These are phyloP conservation scores for Zosterops japonicus DNA, from an alignment of 2,113 vertebrate genomes.

Conservation along the genomic window DNA sequence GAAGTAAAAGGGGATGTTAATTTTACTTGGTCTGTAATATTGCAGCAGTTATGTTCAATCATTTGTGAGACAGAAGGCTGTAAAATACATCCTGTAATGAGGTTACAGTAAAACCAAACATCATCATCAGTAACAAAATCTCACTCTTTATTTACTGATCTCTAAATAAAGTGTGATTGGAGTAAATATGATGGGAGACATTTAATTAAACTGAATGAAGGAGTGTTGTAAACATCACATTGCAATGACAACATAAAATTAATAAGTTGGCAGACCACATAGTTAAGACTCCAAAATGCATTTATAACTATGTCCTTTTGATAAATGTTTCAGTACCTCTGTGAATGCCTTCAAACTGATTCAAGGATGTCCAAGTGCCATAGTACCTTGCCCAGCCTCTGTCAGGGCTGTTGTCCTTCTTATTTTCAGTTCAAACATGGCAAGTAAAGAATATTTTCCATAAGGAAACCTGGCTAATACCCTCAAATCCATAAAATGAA, in stretches of 20 bases:
- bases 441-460: background rate
- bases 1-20: slow-evolving; percentile 53
- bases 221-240: slow-evolving; percentile 27
- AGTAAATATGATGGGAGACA: slow-evolving; percentile 63
- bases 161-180: slow-evolving; percentile 74
- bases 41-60: slow-evolving; percentile 40
- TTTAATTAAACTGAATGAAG: slow-evolving; percentile 74
- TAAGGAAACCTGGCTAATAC: background rate
- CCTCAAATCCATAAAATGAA: background rate
- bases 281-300: background rate
- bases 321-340: slow-evolving; percentile 18
- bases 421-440: background rate
- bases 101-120: slow-evolving; percentile 19
- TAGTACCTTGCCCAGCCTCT: background rate
- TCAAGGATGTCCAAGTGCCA: slow-evolving; percentile 32
- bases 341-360: background rate
- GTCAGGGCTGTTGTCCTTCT: background rate
- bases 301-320: background rate
- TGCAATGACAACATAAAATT: slow-evolving; percentile 29
- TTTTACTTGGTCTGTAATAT: slow-evolving; percentile 49
- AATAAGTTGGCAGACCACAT: background rate
- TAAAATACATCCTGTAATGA: slow-evolving; percentile 5
- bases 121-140: slow-evolving; percentile 62
- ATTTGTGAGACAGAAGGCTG: slow-evolving; percentile 30
- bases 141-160: slow-evolving; percentile 70